Percentiles rank a stretch among this genome's conserved stretches.
Conservation (phyloP, 2,888 invertebrate genomes). For the Morpho deidamia region DNA sequence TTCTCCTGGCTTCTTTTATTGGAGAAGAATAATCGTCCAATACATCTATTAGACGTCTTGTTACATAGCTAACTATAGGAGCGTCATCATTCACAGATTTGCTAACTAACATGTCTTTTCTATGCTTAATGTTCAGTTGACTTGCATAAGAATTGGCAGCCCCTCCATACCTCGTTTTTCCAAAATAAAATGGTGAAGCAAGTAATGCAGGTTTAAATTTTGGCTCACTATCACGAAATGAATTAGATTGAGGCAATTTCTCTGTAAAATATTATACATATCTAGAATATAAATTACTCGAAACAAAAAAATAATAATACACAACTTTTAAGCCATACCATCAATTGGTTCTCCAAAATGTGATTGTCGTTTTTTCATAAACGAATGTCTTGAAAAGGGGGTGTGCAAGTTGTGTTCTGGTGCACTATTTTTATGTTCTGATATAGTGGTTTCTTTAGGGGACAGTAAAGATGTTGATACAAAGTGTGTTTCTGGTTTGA, state of each 20-base stretch:
- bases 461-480: constrained; percentile 35
- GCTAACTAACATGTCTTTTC: constrained; percentile 39
- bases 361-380: constrained; percentile 46
- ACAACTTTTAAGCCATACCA: constrained; percentile 9
- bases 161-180: constrained; percentile 87
- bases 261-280: constrained; percentile 44
- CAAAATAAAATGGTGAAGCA: constrained; percentile 86
- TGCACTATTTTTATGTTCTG: constrained; percentile 32
- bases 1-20: constrained; percentile 86
- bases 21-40: constrained; percentile 91
- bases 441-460: constrained; percentile 29
- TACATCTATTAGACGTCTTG: constrained; percentile 87
- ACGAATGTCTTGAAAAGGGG: constrained; percentile 36
- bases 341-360: constrained; percentile 33
- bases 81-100: constrained; percentile 35
- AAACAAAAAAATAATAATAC: no score
- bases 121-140: constrained; percentile 47
- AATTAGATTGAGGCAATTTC: constrained; percentile 44
- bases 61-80: constrained; percentile 81
- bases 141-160: constrained; percentile 79
- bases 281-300: no score
- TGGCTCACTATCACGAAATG: constrained; percentile 52
- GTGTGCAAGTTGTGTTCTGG: constrained; percentile 34
- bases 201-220: constrained; percentile 48
- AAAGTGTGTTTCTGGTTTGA: constrained; percentile 36